A percentile compares a stretch with the other conserved stretches of the same genome.
phyloP scores from a whole-genome alignment of 2,113 vertebrate species.

The Geococcyx californianus region DNA sequence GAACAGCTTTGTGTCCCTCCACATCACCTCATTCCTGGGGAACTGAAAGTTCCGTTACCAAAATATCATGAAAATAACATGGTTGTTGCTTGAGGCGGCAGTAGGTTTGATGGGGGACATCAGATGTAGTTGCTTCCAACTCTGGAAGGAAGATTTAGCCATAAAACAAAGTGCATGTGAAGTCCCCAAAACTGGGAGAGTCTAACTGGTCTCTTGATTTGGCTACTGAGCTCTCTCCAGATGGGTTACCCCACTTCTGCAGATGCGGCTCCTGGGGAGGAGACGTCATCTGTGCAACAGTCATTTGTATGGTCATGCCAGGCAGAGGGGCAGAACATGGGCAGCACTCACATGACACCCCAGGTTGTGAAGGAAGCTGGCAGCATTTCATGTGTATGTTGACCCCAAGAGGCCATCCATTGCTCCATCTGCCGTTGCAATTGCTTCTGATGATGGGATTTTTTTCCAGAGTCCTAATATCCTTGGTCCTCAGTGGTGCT shows the following conservation, averaged over 20 bases:
- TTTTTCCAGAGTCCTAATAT: background rate
- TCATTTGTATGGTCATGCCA: background rate
- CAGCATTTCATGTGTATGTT: background rate
- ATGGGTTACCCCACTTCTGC: background rate
- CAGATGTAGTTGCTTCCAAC: background rate
- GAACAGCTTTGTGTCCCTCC: background rate
- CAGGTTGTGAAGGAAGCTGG: rapidly evolving
- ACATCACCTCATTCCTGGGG: background rate
- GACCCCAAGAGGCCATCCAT: background rate
- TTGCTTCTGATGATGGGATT: background rate
- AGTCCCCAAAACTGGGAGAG: background rate
- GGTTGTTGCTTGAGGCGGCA: background rate
- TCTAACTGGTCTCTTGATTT: background rate
- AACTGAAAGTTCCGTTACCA: background rate
- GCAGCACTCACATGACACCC: background rate
- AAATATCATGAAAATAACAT: background rate
- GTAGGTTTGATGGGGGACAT: background rate
- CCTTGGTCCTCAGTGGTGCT: background rate
- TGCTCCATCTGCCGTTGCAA: background rate
- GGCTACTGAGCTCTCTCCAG: background rate
- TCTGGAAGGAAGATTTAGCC: background rate
- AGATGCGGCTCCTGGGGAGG: background rate
- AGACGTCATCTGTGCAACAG: background rate
- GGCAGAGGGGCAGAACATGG: background rate
- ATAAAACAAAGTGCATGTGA: background rate